Percentiles rank a stretch among this genome's conserved stretches.
Evolutionary conservation across 1,140 invertebrate genomes (phyloP).

Genomic region (Cyclina sinensis): DNA sequence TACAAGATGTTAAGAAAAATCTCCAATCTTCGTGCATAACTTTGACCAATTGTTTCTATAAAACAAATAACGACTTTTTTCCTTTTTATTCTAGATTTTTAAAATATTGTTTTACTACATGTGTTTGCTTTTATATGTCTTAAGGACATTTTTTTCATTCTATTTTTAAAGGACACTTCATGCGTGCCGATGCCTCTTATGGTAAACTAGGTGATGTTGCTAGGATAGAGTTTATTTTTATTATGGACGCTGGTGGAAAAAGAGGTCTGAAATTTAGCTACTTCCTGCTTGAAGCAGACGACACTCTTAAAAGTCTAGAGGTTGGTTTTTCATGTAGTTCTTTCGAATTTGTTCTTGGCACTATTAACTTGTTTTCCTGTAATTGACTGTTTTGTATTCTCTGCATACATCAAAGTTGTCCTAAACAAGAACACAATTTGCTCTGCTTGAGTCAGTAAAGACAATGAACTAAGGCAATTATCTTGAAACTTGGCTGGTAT

Average conservation of each 20-base stretch:
- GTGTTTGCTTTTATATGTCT: not conserved
- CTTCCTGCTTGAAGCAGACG: not conserved
- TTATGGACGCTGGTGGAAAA: not conserved
- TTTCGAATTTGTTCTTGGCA: too few relatives aligned
- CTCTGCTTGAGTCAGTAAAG: too few relatives aligned
- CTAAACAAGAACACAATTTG: too few relatives aligned
- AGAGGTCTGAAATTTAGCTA: not conserved
- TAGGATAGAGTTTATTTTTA: not conserved
- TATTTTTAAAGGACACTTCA: not conserved
- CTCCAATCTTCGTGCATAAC: too few relatives aligned
- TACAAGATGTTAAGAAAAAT: too few relatives aligned
- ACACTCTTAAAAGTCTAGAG: not conserved
- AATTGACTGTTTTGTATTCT: too few relatives aligned
- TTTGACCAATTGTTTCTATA: not conserved
- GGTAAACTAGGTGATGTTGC: not conserved
- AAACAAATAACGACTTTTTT: not conserved
- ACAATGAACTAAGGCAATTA: too few relatives aligned
- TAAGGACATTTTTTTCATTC: not conserved
- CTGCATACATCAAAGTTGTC: too few relatives aligned
- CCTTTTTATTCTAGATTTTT: not conserved
- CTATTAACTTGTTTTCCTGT: too few relatives aligned
- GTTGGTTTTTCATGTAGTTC: too few relatives aligned
- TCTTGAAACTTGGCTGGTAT: too few relatives aligned
- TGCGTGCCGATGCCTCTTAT: not conserved
- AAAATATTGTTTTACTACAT: not conserved